These are phyloP conservation scores for Mus caroli DNA, from an alignment of 2,797 vertebrate genomes.

Conservation along the genomic window DNA sequence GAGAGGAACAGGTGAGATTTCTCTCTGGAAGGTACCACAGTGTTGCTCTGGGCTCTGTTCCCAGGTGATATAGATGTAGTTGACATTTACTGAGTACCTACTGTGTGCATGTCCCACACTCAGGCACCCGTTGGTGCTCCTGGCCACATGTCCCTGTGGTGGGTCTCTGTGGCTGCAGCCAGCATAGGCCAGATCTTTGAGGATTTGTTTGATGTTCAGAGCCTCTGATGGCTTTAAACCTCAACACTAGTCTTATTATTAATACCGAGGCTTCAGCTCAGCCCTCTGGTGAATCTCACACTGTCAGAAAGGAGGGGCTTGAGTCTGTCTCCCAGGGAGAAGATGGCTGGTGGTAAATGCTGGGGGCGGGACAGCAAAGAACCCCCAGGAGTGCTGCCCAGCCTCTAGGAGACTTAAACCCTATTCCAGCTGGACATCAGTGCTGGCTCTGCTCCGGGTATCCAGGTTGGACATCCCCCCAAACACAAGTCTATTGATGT, in stretches of 20 bases:
- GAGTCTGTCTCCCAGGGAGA: not conserved
- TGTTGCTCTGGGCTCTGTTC: not conserved
- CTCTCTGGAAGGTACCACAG: not conserved
- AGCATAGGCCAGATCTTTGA: not conserved
- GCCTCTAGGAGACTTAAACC: slow-evolving; percentile 44
- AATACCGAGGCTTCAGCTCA: slow-evolving; percentile 37
- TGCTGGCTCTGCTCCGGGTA: slow-evolving; percentile 27
- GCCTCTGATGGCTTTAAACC: slow-evolving; percentile 68
- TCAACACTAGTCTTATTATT: slow-evolving; percentile 70
- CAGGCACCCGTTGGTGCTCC: not conserved
- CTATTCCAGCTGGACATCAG: not conserved
- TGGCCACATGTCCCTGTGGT: not conserved
- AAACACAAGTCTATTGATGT: slow-evolving; percentile 61
- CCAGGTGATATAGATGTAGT: not conserved
- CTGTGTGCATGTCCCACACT: not conserved
- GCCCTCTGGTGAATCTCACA: not conserved
- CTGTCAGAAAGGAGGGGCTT: slow-evolving; percentile 30
- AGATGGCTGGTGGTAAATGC: slow-evolving; percentile 56
- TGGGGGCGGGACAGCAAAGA: not conserved
- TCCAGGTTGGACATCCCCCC: not conserved
- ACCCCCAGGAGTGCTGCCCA: not conserved
- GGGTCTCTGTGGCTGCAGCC: not conserved
- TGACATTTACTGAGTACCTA: not conserved
- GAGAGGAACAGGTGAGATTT: not conserved
- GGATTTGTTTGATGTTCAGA: slow-evolving; percentile 67